These are phyloP conservation scores for Diuraphis noxia DNA, from an alignment of 1,140 invertebrate genomes.

Conservation along the genomic window DNA sequence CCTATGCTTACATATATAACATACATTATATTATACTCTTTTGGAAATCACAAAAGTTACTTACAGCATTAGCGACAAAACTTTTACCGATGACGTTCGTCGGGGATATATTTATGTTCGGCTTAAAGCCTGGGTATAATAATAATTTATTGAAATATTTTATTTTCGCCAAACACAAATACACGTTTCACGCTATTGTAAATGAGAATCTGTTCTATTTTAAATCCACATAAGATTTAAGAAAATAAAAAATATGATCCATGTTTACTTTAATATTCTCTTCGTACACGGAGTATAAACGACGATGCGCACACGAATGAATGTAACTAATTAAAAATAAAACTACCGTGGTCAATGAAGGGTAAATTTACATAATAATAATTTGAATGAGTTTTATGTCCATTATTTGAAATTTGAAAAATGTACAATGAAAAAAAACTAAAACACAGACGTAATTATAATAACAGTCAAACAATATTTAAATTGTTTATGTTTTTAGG, in stretches of 20 bases:
- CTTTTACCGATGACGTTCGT: constrained; percentile 24
- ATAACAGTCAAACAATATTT: neutral
- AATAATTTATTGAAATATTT: constrained; percentile 3
- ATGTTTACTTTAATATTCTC: neutral
- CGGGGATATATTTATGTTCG: neutral
- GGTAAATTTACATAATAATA: neutral
- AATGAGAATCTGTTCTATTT: neutral
- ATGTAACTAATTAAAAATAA: neutral
- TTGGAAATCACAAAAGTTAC: constrained; percentile 18
- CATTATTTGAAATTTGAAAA: neutral
- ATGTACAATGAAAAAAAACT: neutral
- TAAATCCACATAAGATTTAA: neutral
- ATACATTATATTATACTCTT: neutral
- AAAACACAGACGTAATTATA: neutral
- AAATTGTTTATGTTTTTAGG: neutral
- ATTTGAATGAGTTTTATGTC: neutral
- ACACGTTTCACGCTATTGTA: neutral
- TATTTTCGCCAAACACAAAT: neutral
- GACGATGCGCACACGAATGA: neutral
- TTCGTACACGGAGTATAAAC: neutral
- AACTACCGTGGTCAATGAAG: neutral
- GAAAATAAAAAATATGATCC: neutral
- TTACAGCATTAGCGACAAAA: neutral
- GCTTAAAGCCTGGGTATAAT: neutral
- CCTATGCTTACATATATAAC: neutral